Conservation (phyloP, 2,888 invertebrate species). For the Andrena haemorrhoa region DNA sequence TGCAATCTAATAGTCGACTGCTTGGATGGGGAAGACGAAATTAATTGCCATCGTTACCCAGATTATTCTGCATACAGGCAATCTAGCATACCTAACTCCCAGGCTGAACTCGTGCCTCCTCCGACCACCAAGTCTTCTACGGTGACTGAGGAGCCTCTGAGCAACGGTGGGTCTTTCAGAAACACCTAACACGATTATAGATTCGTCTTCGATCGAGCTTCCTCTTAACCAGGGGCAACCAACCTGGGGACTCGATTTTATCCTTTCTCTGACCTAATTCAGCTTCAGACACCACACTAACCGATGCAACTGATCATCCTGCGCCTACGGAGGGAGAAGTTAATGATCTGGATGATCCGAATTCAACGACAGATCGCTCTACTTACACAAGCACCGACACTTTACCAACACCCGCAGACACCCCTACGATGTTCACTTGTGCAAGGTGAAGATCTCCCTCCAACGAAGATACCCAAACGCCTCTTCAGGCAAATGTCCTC, state of each 20-base stretch:
- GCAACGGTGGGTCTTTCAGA: background rate
- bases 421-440: conserved; percentile 27
- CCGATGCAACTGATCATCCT: background rate
- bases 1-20: conserved; percentile 93
- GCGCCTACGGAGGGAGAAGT: background rate
- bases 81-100: background rate
- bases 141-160: background rate
- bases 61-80: background rate
- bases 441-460: conserved; percentile 22
- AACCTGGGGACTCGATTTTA: background rate
- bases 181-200: background rate
- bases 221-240: too few relatives aligned
- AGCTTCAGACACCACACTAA: background rate
- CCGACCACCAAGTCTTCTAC: background rate
- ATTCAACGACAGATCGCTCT: background rate
- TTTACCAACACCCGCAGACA: accelerated
- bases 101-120: background rate
- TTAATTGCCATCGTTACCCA: conserved; percentile 86
- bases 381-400: background rate
- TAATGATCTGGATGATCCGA: background rate
- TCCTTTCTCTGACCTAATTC: background rate
- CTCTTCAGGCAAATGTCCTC: background rate
- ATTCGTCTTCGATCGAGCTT: background rate
- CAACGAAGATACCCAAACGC: background rate
- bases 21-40: conserved; percentile 92